A percentile compares a stretch with the other conserved stretches of the same genome.
Evolutionary conservation across 2,888 invertebrate genomes (phyloP).

Genomic region (Mimachlamys varia): DNA sequence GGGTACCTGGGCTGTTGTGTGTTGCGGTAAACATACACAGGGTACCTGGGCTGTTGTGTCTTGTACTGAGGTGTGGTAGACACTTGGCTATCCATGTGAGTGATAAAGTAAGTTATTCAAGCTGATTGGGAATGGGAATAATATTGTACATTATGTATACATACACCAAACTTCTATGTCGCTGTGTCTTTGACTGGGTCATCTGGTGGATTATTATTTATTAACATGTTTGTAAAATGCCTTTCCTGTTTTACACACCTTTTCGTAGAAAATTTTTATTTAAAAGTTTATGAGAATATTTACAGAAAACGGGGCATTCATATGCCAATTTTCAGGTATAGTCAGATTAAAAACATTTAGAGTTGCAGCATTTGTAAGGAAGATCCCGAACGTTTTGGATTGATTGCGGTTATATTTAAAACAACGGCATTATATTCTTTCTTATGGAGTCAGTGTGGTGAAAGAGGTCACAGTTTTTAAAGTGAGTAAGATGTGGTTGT

Average conservation of each 20-base stretch:
- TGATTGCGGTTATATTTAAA: background rate
- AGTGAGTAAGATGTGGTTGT: background rate
- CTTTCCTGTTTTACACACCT: background rate
- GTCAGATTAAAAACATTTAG: background rate
- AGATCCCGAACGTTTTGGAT: background rate
- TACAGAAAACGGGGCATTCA: background rate
- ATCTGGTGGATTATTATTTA: background rate
- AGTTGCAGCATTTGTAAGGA: background rate
- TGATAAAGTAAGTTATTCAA: background rate
- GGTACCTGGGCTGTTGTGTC: background rate
- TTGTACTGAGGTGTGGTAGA: background rate
- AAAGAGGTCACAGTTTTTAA: background rate
- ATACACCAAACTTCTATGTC: background rate
- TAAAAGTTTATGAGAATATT: background rate
- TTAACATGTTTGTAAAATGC: background rate
- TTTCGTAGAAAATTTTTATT: background rate
- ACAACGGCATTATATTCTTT: background rate
- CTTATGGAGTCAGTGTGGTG: background rate
- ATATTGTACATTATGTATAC: background rate
- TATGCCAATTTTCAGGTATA: background rate
- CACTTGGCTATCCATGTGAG: background rate
- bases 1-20: no score
- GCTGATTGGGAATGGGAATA: slow-evolving; percentile 10
- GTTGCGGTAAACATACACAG: no score
- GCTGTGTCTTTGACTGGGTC: background rate